phyloP scores from a whole-genome alignment of 2,113 vertebrate species.

The Ancistrus triradiatus region DNA sequence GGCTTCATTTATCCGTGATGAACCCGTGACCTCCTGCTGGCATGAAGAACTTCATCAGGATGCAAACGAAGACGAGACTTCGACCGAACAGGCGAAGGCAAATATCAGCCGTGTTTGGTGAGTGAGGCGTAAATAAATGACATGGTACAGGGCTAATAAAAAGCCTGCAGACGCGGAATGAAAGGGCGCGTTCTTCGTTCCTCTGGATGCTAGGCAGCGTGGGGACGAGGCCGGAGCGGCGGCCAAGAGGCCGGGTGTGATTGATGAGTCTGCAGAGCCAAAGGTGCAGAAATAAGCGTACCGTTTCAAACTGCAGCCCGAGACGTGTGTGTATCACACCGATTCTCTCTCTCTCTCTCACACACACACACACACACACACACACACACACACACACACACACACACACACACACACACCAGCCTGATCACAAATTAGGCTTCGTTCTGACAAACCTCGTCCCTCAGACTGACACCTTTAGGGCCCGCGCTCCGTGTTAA shows the following conservation, averaged over 20 bases:
- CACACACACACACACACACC: too few relatives aligned
- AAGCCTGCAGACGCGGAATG: conserved; percentile 59
- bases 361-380: too few relatives aligned
- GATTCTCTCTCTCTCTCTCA: neutral
- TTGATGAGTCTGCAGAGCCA: conserved; percentile 63
- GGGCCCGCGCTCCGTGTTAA: conserved; percentile 54
- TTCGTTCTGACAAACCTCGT: neutral
- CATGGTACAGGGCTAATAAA: conserved; percentile 65
- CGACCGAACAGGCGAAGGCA: too few relatives aligned
- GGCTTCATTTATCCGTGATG: conserved; percentile 26
- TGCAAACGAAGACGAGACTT: conserved; percentile 48
- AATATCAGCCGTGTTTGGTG: conserved; percentile 22
- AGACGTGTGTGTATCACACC: neutral
- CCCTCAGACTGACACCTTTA: conserved; percentile 50
- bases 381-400: too few relatives aligned
- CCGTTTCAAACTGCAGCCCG: too few relatives aligned
- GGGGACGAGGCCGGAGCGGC: conserved; percentile 52
- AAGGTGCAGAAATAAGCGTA: neutral
- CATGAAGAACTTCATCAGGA: conserved; percentile 47
- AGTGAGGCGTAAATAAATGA: conserved; percentile 57
- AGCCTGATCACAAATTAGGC: too few relatives aligned
- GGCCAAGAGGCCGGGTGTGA: conserved; percentile 66
- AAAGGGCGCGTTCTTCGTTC: conserved; percentile 74
- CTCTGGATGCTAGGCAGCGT: conserved; percentile 63
- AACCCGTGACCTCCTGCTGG: conserved; percentile 13